Conservation (phyloP, 1,140 invertebrate genomes). For the Epicauta chinensis region DNA sequence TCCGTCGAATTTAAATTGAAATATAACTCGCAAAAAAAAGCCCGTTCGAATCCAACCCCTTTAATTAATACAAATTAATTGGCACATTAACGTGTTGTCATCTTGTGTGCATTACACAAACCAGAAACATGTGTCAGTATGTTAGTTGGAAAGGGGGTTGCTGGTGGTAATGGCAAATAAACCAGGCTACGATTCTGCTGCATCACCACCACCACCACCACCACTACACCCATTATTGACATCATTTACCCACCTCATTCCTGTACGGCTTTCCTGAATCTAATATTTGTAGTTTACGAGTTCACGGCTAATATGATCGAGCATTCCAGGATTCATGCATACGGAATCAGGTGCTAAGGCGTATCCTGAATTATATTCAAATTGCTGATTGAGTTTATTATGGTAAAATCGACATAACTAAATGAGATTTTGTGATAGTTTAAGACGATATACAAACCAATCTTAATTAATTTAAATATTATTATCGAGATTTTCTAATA, state of each 20-base stretch:
- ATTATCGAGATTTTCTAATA: too few relatives aligned
- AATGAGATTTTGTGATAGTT: conserved; percentile 14
- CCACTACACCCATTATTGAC: too few relatives aligned
- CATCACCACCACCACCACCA: too few relatives aligned
- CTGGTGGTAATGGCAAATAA: too few relatives aligned
- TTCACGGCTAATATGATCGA: conserved; percentile 15
- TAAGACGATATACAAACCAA: neutral
- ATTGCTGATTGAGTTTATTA: conserved; percentile 17
- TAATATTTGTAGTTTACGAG: conserved; percentile 16
- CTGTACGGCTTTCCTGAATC: conserved; percentile 5
- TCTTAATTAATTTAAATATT: neutral
- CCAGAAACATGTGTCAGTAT: conserved; percentile 3
- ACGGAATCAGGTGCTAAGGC: conserved; percentile 16
- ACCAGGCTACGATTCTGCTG: too few relatives aligned
- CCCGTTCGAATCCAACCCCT: too few relatives aligned
- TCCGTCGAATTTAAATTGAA: too few relatives aligned
- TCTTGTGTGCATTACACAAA: conserved; percentile 6
- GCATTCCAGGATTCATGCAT: conserved; percentile 14
- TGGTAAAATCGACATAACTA: conserved; percentile 9
- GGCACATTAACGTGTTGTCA: conserved; percentile 2
- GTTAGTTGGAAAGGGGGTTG: neutral
- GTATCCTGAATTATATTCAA: conserved; percentile 14
- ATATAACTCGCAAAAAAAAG: too few relatives aligned
- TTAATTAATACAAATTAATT: too few relatives aligned
- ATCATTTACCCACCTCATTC: too few relatives aligned